Percentiles rank a stretch among this genome's conserved stretches.
These are phyloP conservation scores for Ichneumon xanthorius DNA, from an alignment of 2,888 invertebrate genomes.

Conservation along the genomic window DNA sequence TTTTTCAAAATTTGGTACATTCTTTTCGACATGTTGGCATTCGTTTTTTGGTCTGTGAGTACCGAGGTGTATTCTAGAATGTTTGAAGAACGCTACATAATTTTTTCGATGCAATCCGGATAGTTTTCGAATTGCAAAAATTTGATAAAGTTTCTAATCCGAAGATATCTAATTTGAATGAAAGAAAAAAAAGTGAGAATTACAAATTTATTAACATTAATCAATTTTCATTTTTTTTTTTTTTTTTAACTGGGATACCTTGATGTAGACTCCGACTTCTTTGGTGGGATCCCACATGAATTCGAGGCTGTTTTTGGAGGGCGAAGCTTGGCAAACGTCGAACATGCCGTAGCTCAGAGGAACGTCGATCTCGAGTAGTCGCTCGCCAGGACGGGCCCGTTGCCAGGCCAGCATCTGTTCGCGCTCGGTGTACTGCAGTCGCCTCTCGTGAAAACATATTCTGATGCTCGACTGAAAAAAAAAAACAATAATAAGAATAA, in stretches of 20 bases:
- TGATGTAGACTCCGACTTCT: slow-evolving; percentile 97
- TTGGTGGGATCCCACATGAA: slow-evolving; percentile 98
- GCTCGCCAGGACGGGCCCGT: slow-evolving; percentile 94
- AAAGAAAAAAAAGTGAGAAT: background rate
- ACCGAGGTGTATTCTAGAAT: no score
- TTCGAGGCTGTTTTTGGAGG: slow-evolving; percentile 91
- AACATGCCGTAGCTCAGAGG: slow-evolving; percentile 97
- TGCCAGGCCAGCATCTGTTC: slow-evolving; percentile 98
- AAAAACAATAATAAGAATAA: background rate
- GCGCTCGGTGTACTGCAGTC: slow-evolving; percentile 97
- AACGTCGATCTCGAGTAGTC: slow-evolving; percentile 96
- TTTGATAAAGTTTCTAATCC: no score
- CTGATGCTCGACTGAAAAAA: slow-evolving; percentile 92
- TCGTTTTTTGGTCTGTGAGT: no score
- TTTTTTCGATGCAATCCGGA: no score
- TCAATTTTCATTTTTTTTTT: background rate
- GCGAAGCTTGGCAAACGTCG: slow-evolving; percentile 91
- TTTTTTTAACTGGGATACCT: slow-evolving; percentile 86
- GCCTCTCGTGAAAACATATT: slow-evolving; percentile 98
- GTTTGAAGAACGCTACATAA: no score
- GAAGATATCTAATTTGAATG: no score
- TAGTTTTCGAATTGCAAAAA: no score
- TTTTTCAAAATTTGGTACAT: no score
- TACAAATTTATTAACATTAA: slow-evolving; percentile 6
- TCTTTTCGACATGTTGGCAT: no score